phyloP scores from a whole-genome alignment of 2,113 vertebrate genomes.

The Bubo blakistoni region DNA sequence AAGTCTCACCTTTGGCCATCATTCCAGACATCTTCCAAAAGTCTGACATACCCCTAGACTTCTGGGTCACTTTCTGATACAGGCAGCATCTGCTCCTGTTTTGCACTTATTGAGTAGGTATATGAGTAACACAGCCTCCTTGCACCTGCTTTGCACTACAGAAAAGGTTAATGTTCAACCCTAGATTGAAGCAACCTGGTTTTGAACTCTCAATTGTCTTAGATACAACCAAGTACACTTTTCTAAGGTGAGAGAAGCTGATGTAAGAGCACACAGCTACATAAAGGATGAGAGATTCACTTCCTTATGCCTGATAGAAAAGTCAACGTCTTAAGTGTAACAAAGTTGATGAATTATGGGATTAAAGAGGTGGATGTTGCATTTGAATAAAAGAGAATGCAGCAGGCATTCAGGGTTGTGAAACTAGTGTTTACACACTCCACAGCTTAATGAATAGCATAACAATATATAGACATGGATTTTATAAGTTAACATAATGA shows the following conservation, averaged over 20 bases:
- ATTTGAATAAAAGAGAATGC: neutral
- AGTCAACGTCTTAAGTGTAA: neutral
- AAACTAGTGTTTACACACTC: neutral
- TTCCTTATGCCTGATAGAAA: neutral
- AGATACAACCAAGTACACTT: neutral
- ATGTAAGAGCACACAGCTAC: neutral
- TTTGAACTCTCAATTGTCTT: neutral
- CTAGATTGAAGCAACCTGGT: neutral
- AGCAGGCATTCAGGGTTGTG: neutral
- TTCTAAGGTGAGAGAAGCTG: neutral
- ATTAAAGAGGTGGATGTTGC: neutral
- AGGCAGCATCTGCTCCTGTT: neutral
- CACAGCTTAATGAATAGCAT: neutral
- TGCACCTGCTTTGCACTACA: neutral
- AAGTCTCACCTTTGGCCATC: neutral
- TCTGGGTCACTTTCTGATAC: neutral
- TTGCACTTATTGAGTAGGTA: neutral
- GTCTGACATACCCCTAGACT: neutral
- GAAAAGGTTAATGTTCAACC: neutral
- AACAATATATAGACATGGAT: neutral
- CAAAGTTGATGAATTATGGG: neutral
- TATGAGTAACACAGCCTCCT: neutral
- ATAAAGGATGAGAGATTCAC: neutral
- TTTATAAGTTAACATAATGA: neutral
- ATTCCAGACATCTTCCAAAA: neutral